Conservation (phyloP, 1,140 invertebrate genomes). For the Camponotus floridanus region DNA sequence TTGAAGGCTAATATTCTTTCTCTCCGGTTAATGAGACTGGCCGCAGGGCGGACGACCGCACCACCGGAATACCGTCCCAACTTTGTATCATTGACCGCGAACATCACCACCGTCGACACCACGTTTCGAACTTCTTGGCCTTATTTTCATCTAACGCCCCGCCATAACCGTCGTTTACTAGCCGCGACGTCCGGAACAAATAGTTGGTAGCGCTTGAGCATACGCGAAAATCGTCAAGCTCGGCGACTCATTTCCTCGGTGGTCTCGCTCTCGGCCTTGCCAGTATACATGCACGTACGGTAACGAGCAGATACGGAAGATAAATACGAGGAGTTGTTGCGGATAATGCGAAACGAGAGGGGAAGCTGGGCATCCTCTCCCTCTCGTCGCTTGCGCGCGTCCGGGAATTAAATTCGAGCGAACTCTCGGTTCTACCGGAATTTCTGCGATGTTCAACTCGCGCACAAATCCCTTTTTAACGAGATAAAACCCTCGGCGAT, state of each 20-base stretch:
- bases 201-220: slow-evolving; percentile 29
- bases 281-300: slow-evolving; percentile 43
- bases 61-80: neutral
- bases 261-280: slow-evolving; percentile 30
- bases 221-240: slow-evolving; percentile 47
- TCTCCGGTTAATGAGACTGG: neutral
- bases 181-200: slow-evolving; percentile 31
- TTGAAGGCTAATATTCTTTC: slow-evolving; percentile 32
- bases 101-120: slow-evolving; percentile 44
- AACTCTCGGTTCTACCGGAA: slow-evolving; percentile 66
- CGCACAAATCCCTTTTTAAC: slow-evolving; percentile 71
- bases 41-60: slow-evolving; percentile 13
- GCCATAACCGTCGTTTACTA: slow-evolving; percentile 32
- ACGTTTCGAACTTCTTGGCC: slow-evolving; percentile 42
- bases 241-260: slow-evolving; percentile 56
- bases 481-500: slow-evolving; percentile 68
- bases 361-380: neutral
- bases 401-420: slow-evolving; percentile 71
- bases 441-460: slow-evolving; percentile 67
- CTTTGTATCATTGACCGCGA: slow-evolving; percentile 49
- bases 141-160: slow-evolving; percentile 40
- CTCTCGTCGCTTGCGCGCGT: slow-evolving; percentile 16
- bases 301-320: slow-evolving; percentile 65
- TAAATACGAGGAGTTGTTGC: slow-evolving; percentile 72
- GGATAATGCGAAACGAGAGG: slow-evolving; percentile 64